phyloP scores from a whole-genome alignment of 2,113 vertebrate genomes.

The Otis tarda region DNA sequence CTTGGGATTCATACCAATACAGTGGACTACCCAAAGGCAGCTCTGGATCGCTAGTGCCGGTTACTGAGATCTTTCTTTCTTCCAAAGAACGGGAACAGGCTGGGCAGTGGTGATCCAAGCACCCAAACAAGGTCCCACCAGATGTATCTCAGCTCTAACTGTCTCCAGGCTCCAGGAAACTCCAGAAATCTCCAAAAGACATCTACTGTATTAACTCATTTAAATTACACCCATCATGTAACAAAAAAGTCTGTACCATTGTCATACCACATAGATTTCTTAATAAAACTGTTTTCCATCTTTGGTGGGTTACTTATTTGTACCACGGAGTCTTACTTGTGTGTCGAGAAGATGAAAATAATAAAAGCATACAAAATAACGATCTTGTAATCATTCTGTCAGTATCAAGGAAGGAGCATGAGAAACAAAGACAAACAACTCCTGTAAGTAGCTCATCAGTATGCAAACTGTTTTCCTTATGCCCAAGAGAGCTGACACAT shows the following conservation, averaged over 20 bases:
- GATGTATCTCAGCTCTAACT: neutral
- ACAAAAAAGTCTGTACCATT: neutral
- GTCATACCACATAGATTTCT: neutral
- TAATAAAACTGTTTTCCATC: constrained; percentile 22
- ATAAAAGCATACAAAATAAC: neutral
- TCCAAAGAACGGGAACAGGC: neutral
- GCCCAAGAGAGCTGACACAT: neutral
- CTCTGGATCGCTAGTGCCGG: neutral
- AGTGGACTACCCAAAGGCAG: neutral
- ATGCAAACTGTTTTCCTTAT: neutral
- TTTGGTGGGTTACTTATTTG: neutral
- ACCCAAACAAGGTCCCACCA: neutral
- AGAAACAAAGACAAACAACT: neutral
- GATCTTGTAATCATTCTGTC: neutral
- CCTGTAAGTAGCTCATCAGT: neutral
- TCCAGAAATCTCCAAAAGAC: neutral
- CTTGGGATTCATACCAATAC: neutral
- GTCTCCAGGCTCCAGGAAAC: neutral
- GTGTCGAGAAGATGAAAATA: neutral
- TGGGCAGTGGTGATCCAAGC: neutral
- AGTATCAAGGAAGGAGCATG: neutral
- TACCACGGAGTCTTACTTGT: neutral
- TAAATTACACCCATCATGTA: neutral
- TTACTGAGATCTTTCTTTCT: neutral
- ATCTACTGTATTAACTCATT: neutral